Base-by-base conservation (phyloP, 2,113 vertebrate species). In the Alaudala cheleensis region DNA sequence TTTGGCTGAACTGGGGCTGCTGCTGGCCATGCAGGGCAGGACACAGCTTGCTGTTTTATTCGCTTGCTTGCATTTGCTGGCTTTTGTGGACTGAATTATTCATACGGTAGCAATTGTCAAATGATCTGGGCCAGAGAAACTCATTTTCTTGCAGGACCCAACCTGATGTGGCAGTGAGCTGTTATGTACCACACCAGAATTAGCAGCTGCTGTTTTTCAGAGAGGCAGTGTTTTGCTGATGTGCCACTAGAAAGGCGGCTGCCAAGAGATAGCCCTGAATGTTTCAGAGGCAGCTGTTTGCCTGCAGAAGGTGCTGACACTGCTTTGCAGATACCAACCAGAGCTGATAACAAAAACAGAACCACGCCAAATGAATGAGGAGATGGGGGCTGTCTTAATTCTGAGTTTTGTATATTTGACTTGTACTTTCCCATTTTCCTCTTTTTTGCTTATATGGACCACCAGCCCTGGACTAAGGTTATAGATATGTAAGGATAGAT, bases 51-150 rank as follows among this genome's bases (percentile, higher is more conserved):
- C 87, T 85, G 58, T 31, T 94, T 94, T 92, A 77, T 76, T 85
- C 2, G 0, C 87, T 70, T 77, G 34, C 84, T 80, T 92, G 54
- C 69, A 47, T 80, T 95, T 86, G 34, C 84, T 90, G 13, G 57
- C 11, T 91, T 95, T 91, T 91, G 58, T 82, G 70, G 78, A 12
- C 66, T 95, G 91, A 96, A 95, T 95, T 96, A 95, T 95, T 95
- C 87, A 87, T 95, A 66, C 0, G 0, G 50, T 51, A 85, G 90
- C 78, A 91, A 95, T 93, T 90, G 87, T 96, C 81, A 95, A 88
- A 95, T 77, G 86, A 81, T 92, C 45, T 85, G 93, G 93, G 87
- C 91, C 74, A 88, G 93, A 77, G 69, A 92, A 95, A 91, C 73
- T 87, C 25, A 47, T 93, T 96, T 96, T 89, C 84, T 95, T 95